These are phyloP conservation scores for Serilophus lunatus DNA, from an alignment of 2,113 vertebrate species.

Conservation along the genomic window DNA sequence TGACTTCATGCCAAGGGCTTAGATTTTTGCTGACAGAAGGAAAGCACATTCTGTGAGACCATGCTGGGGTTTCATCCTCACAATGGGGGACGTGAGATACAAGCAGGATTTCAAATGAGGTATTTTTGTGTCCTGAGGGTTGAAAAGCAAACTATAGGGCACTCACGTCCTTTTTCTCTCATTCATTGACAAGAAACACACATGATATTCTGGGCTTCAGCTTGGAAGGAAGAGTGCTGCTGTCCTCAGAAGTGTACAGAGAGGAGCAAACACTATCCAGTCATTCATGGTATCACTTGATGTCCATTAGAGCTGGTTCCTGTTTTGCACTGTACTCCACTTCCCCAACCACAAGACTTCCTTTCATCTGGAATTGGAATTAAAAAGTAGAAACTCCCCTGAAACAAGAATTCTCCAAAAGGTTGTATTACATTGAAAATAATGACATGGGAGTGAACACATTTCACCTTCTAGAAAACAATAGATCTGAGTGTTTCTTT, in stretches of 20 bases:
- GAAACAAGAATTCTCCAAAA: neutral
- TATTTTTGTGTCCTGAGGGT: neutral
- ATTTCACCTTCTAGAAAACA: neutral
- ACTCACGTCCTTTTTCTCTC: neutral
- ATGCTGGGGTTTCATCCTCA: slow-evolving; percentile 2
- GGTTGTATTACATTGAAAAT: neutral
- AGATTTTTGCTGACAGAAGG: slow-evolving; percentile 26
- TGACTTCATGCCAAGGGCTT: neutral
- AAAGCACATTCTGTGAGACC: neutral
- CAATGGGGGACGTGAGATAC: neutral
- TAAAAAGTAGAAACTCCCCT: neutral
- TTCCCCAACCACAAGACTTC: neutral
- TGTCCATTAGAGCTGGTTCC: neutral
- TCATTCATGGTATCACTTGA: neutral
- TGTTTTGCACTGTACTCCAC: neutral
- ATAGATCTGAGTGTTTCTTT: neutral
- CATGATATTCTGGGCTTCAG: neutral
- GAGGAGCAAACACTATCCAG: neutral
- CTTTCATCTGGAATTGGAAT: neutral
- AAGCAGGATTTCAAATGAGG: neutral
- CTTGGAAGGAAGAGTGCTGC: neutral
- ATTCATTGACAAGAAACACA: neutral
- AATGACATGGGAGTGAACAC: neutral
- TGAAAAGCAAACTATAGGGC: slow-evolving; percentile 6
- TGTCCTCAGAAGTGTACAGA: neutral